These are phyloP conservation scores for Panagrolaimus sp. DNA, from an alignment of 1,140 invertebrate species.

Conservation along the genomic window DNA sequence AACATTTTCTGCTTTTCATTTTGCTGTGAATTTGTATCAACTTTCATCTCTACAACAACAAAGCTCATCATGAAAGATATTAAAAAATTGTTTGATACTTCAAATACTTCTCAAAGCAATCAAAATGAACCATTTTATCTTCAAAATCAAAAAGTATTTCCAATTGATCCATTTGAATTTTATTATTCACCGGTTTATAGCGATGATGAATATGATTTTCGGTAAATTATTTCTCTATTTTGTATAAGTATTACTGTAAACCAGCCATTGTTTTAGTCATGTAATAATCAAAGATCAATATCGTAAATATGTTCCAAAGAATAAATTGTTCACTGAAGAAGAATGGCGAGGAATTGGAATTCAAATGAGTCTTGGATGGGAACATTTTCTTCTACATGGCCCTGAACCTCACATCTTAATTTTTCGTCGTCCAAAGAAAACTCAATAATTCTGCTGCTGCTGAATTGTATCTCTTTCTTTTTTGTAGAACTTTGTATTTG, in stretches of 20 bases:
- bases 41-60: too few species aligned
- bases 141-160: too few species aligned
- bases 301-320: neutral
- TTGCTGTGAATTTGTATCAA: too few species aligned
- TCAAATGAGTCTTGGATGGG: neutral
- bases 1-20: too few species aligned
- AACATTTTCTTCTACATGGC: constrained; percentile 13
- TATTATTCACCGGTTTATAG: neutral
- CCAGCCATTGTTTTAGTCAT: constrained; percentile 11
- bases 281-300: neutral
- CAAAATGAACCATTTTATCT: too few species aligned
- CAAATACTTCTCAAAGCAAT: too few species aligned
- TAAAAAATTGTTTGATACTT: too few species aligned
- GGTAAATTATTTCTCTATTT: neutral
- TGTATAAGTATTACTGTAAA: neutral
- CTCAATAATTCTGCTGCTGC: too few species aligned
- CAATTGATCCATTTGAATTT: neutral
- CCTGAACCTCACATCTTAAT: constrained; percentile 6
- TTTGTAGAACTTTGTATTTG: too few species aligned
- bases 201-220: neutral
- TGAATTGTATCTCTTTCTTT: too few species aligned
- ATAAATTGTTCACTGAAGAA: neutral
- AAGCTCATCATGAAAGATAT: too few species aligned
- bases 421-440: neutral
- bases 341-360: neutral